A percentile compares a stretch with the other conserved stretches of the same genome.
Conservation (phyloP, 2,888 invertebrate genomes). For the Saturnia pavonia region DNA sequence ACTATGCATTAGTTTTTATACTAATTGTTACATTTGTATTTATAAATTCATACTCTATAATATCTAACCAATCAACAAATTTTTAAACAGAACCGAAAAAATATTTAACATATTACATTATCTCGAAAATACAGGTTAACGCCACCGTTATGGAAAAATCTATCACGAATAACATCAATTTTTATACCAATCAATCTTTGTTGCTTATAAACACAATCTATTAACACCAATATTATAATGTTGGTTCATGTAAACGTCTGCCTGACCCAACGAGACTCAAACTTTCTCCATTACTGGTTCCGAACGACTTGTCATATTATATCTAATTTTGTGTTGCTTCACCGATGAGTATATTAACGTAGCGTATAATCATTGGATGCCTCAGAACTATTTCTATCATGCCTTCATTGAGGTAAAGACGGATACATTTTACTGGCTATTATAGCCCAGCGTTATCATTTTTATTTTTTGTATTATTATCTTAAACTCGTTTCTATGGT, state of each 20-base stretch:
- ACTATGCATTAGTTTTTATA: too few species aligned
- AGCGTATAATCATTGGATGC: not conserved
- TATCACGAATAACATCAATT: constrained; percentile 23
- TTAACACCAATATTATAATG: constrained; percentile 59
- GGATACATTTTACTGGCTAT: not conserved
- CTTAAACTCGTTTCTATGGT: constrained; percentile 30
- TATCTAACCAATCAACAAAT: not conserved
- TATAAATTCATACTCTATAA: not conserved
- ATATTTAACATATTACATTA: not conserved
- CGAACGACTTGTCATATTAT: constrained; percentile 29
- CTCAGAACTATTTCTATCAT: not conserved
- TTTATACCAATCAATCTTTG: constrained; percentile 44
- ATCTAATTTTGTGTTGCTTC: constrained; percentile 11
- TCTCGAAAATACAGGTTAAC: constrained; percentile 6
- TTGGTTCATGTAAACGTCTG: constrained; percentile 36
- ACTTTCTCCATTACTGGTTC: constrained; percentile 59
- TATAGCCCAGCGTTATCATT: constrained; percentile 21
- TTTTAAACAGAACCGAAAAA: not conserved
- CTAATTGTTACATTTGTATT: too few species aligned
- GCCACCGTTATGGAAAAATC: not conserved
- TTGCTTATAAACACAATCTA: constrained; percentile 64
- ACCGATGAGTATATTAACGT: constrained; percentile 4
- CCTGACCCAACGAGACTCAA: constrained; percentile 49
- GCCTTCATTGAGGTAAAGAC: not conserved
- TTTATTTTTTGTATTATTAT: constrained; percentile 1